phyloP scores from a whole-genome alignment of 2,797 vertebrate species.

The Periophthalmus magnuspinnatus region DNA sequence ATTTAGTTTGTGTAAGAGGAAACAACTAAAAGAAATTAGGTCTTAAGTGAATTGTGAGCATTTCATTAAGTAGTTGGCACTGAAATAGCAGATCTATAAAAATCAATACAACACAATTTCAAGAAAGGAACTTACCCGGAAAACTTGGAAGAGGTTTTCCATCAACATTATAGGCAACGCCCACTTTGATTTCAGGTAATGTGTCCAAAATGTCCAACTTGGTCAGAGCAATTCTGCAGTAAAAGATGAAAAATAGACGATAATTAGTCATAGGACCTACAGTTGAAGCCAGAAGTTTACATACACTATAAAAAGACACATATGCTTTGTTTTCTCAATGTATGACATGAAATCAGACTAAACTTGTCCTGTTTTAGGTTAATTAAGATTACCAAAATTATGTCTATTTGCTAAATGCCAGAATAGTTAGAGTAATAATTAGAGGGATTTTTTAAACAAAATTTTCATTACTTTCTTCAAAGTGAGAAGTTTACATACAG shows the following conservation, averaged over 20 bases:
- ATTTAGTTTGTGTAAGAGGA: conserved; percentile 2
- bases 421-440: too few relatives aligned
- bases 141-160: conserved; percentile 79
- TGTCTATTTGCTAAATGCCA: too few relatives aligned
- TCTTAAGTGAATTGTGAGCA: conserved; percentile 4
- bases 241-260: background rate
- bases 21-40: background rate
- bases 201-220: conserved; percentile 85
- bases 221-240: conserved; percentile 79
- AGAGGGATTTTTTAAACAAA: too few relatives aligned
- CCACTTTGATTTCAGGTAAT: conserved; percentile 81
- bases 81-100: conserved; percentile 1
- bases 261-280: background rate
- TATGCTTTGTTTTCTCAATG: too few relatives aligned
- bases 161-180: conserved; percentile 77
- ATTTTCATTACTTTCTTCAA: too few relatives aligned
- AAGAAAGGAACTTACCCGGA: conserved; percentile 60
- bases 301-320: too few relatives aligned
- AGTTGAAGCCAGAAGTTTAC: too few relatives aligned
- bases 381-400: too few relatives aligned
- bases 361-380: too few relatives aligned
- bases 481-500: too few relatives aligned
- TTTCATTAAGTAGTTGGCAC: conserved; percentile 2
- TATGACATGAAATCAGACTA: too few relatives aligned
- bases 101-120: conserved; percentile 1